Evolutionary conservation across 2,888 invertebrate genomes (phyloP).

Genomic region (Dascillus cervinus): DNA sequence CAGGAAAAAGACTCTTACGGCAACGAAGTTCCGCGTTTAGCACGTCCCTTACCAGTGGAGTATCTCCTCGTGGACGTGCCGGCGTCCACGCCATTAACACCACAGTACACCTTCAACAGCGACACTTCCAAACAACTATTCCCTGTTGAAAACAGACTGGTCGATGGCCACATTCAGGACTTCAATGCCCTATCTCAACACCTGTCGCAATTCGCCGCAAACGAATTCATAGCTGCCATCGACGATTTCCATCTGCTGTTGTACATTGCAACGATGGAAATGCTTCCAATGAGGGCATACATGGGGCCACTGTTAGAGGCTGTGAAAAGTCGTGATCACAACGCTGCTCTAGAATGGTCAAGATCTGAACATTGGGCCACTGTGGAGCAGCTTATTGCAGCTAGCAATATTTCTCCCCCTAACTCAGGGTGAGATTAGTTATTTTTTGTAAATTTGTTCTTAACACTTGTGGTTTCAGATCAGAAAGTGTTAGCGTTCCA

Average conservation of each 20-base stretch:
- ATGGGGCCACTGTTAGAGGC: conserved; percentile 73
- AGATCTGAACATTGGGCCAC: conserved; percentile 81
- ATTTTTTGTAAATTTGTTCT: background rate
- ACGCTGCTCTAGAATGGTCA: conserved; percentile 71
- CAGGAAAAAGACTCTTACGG: conserved; percentile 97
- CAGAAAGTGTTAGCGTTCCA: conserved; percentile 39
- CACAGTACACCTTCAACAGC: conserved; percentile 64
- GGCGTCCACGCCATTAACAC: conserved; percentile 80
- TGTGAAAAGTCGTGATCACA: conserved; percentile 60
- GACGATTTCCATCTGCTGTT: conserved; percentile 93
- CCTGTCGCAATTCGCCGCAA: conserved; percentile 64
- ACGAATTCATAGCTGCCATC: conserved; percentile 57
- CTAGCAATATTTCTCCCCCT: conserved; percentile 40
- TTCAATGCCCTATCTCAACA: conserved; percentile 70
- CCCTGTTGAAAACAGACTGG: conserved; percentile 72
- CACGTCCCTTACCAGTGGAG: conserved; percentile 93
- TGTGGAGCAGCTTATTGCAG: conserved; percentile 67
- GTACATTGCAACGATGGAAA: conserved; percentile 87
- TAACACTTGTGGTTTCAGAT: conserved; percentile 28
- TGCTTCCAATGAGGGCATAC: conserved; percentile 73
- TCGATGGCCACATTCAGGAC: conserved; percentile 76
- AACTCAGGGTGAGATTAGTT: conserved; percentile 34
- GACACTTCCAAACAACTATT: conserved; percentile 55
- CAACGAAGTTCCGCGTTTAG: conserved; percentile 90
- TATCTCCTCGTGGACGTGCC: conserved; percentile 96